phyloP scores from a whole-genome alignment of 2,113 vertebrate genomes.

The Elaphurus davidianus region DNA sequence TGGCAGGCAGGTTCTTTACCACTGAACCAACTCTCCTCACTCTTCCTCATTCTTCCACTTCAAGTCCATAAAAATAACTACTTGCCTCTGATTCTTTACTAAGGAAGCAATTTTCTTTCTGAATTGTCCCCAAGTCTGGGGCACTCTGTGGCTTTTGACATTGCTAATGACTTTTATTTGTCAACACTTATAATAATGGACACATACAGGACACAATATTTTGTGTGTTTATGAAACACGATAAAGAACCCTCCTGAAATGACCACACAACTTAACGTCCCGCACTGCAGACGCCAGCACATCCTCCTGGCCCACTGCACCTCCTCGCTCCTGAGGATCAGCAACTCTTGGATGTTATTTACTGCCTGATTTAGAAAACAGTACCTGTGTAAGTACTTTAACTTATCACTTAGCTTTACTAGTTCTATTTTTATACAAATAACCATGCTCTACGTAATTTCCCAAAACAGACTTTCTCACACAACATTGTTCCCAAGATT shows the following conservation, averaged over 20 bases:
- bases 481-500: neutral
- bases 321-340: neutral
- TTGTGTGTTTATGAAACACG: neutral
- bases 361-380: neutral
- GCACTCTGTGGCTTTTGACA: neutral
- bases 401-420: neutral
- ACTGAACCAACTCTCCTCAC: neutral
- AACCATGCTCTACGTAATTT: neutral
- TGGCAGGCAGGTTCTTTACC: neutral
- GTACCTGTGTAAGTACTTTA: neutral
- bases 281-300: neutral
- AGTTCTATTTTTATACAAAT: neutral
- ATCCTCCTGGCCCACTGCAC: fast-evolving
- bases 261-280: neutral
- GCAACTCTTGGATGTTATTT: neutral
- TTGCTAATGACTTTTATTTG: neutral
- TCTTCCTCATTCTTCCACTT: neutral
- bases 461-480: neutral
- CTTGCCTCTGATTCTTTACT: neutral
- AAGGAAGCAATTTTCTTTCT: neutral
- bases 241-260: neutral
- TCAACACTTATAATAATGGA: neutral
- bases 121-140: neutral
- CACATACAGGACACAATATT: neutral
- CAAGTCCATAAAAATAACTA: neutral